Percentiles rank a stretch among this genome's conserved stretches.
Conservation (phyloP, 2,797 vertebrate species). For the Threskiornis aethiopicus region DNA sequence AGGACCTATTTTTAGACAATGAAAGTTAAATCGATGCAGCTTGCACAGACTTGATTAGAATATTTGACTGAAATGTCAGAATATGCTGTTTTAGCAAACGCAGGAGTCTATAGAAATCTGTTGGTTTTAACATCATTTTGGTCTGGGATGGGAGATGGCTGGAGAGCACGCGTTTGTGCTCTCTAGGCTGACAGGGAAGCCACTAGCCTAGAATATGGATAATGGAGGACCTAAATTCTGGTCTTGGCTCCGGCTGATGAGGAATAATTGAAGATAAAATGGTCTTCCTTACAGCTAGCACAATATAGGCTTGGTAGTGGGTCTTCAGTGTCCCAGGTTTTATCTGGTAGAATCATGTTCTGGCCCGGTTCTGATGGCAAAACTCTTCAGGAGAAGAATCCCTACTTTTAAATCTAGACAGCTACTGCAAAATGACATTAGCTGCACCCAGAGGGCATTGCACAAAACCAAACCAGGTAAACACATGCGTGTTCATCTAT, state of each 20-base stretch:
- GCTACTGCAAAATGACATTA: background rate
- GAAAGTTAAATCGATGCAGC: background rate
- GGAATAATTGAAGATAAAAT: background rate
- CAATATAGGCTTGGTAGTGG: background rate
- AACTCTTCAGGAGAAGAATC: background rate
- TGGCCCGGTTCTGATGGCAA: background rate
- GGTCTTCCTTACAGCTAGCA: background rate
- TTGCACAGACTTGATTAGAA: background rate
- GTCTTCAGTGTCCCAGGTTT: background rate
- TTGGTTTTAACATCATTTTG: background rate
- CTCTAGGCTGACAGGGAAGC: background rate
- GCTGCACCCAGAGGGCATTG: background rate
- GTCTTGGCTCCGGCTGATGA: background rate
- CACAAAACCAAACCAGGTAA: background rate
- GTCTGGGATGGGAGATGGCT: background rate
- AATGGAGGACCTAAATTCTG: background rate
- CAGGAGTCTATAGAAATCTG: background rate
- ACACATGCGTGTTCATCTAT: background rate
- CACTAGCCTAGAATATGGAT: background rate
- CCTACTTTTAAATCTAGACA: background rate
- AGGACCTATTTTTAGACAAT: constrained; percentile 3
- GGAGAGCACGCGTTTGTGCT: background rate
- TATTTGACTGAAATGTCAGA: background rate
- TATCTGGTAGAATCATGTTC: background rate
- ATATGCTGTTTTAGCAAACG: background rate